Percentiles rank a stretch among this genome's conserved stretches.
Evolutionary conservation across 2,888 invertebrate genomes (phyloP).

Genomic region (Brassicogethes aeneus): DNA sequence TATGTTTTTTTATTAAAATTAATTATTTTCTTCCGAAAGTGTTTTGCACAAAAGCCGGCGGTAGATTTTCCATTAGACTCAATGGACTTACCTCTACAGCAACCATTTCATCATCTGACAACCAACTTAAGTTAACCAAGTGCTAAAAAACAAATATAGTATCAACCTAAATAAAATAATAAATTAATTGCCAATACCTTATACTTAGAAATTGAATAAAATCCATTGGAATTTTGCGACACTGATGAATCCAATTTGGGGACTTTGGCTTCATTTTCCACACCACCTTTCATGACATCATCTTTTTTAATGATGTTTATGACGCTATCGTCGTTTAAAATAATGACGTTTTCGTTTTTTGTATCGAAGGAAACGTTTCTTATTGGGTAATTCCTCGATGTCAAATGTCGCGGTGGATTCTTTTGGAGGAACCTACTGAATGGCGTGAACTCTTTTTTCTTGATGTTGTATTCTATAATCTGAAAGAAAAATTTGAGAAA

Average conservation of each 20-base stretch:
- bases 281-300: constrained; percentile 35
- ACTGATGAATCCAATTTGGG: constrained; percentile 30
- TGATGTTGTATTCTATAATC: constrained; percentile 70
- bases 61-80: constrained; percentile 60
- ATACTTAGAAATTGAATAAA: constrained; percentile 29
- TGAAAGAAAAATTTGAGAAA: constrained; percentile 28
- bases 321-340: constrained; percentile 64
- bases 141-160: constrained; percentile 50
- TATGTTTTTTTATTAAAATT: too few relatives aligned
- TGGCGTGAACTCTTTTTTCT: constrained; percentile 50
- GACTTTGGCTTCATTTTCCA: constrained; percentile 33
- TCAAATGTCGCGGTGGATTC: constrained; percentile 50
- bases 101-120: constrained; percentile 62
- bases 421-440: constrained; percentile 51
- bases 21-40: constrained; percentile 48
- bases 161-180: constrained; percentile 6
- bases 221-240: constrained; percentile 2
- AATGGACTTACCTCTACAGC: constrained; percentile 67
- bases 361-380: constrained; percentile 56
- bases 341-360: constrained; percentile 51
- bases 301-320: constrained; percentile 54
- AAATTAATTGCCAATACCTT: constrained; percentile 37
- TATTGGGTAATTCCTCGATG: constrained; percentile 49
- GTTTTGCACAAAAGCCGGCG: constrained; percentile 58
- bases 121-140: constrained; percentile 60